Evolutionary conservation across 2,797 vertebrate species (phyloP), one percentile per base, ranked within the genome.

Genomic region (Chelidonichthys spinosus): DNA sequence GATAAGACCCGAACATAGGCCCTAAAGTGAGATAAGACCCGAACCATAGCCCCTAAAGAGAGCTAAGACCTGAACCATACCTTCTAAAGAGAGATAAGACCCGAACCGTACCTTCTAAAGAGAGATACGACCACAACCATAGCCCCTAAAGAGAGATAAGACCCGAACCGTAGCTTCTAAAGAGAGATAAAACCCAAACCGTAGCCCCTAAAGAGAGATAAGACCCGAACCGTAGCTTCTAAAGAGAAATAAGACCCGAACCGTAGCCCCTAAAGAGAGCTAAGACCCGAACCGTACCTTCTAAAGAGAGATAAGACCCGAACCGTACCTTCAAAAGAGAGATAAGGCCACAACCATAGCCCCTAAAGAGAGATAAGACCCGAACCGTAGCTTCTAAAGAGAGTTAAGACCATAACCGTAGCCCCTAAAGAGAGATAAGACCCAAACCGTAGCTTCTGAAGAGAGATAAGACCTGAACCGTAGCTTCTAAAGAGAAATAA

Each of bases 361-460:
- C 6, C 49, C 18, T 25, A 25, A 52, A 52, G 10, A 4, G 8
- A 4, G 9, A 0, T 10, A 10, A 3, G 47, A 50, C 10, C 47
- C 0, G 1, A 33, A 14, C n/a, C 4, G 3, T 18, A 4, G 18
- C n/a, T 49, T 9, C 47, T n/a, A n/a, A 47, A 47, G 6, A 3
- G 0, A 8, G 3, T 0, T 18, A 18, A 10, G 49, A 50, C 18
- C n/a, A 0, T 2, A 44, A n/a, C 46, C 7, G 17, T n/a, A 17
- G 18, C 46, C 17, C 44, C 44, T 46, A n/a, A 47, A 47, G 6
- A 1, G 3, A 7, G n/a, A 0, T 25, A 18, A 9, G n/a, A 50
- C 10, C n/a, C 2, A 2, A 18, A 10, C 9, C 4, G 4, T 49
- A 8, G 5, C n/a, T 18, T 8, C 47, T 49, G 10, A 18, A 49